Evolutionary conservation across 2,888 invertebrate genomes (phyloP), one percentile per base, ranked within the genome.

Genomic region (Napeogenes inachia): DNA sequence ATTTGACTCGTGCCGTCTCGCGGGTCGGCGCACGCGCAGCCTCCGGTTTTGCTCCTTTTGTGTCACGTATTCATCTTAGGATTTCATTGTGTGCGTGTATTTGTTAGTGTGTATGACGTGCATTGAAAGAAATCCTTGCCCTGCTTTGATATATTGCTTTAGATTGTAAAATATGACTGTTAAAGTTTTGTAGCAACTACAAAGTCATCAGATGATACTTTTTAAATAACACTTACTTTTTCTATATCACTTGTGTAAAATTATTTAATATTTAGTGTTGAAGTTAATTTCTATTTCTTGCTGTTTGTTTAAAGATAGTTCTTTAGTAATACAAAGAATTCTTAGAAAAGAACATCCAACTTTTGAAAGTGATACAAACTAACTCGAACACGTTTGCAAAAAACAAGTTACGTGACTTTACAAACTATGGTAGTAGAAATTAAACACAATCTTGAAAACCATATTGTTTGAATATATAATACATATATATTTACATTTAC

Each of bases 21-120:
- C 78, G 81, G 86, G 85, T 87, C 87, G 85, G 80, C 84, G 87
- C 88, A 84, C 89, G 89, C 86, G 87, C 87, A 87, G 88, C 87
- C 87, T 87, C 85, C 85, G 79, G 77, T 82, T 74, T 85, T 87
- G 85, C 80, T 88, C 85, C 84, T 88, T 89, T 89, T 89, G 82
- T 86, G 81, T 83, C 83, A 82, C 81, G 81, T 81, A 75, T 78
- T 79, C 13, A 21, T 50, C 21, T 81, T 80, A 82, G 80, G 80
- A 79, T 71, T 68, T 71, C 68, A 68, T 70, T 81, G 80, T 82
- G 79, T 81, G 81, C 65, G 79, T 78, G 71, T 67, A 64, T 70
- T 60, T 68, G 63, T 70, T 64, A 59, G 69, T 69, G 65, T 60
- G 73, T 78, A 71, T 70, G 69, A 63, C 70, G 77, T 78, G 79